Evolutionary conservation across 2,888 invertebrate genomes (phyloP), one percentile per base, ranked within the genome.

Genomic region (Brachylomia viminalis): DNA sequence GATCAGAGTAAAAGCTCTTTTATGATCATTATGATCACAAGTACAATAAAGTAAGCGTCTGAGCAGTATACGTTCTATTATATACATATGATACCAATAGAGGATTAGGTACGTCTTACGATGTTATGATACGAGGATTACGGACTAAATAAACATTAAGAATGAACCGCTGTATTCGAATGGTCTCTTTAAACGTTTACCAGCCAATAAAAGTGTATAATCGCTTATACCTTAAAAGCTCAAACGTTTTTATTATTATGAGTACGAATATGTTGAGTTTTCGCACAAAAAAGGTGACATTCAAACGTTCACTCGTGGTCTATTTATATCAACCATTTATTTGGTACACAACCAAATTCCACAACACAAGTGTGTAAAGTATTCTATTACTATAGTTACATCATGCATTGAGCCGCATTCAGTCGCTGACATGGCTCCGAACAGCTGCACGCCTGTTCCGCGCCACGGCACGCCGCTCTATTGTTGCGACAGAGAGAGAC

Each of bases 381-480:
- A 90, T 92, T 92, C 89, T 90, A 90, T 91, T 93, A 93, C 92
- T 92, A 91, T 91, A 86, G 93, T 95, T 95, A 95, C 94, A 95
- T 93, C 93, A 94, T 90, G 91, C 92, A 92, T 91, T 87, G 92
- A 92, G 92, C 87, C 90, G 91, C 92, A 91, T 91, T 88, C 91
- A 92, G 91, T 85, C 88, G 89, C 90, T 92, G 92, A 91, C 93
- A 91, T 93, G 94, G 92, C 92, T 91, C 91, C 90, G 91, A 94
- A 93, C 96, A 96, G 96, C 95, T 95, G 95, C 94, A 93, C 93
- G 91, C 89, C 88, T 90, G 93, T 92, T 91, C 92, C 92, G 91
- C 91, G 90, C 90, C 88, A 87, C 90, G 90, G 91, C 90, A 89
- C 91, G 91, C 92, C 90, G 87, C 76, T 80, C 91, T 92, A 92